phyloP scores from a whole-genome alignment of 2,113 vertebrate species.

The Clarias magur region DNA sequence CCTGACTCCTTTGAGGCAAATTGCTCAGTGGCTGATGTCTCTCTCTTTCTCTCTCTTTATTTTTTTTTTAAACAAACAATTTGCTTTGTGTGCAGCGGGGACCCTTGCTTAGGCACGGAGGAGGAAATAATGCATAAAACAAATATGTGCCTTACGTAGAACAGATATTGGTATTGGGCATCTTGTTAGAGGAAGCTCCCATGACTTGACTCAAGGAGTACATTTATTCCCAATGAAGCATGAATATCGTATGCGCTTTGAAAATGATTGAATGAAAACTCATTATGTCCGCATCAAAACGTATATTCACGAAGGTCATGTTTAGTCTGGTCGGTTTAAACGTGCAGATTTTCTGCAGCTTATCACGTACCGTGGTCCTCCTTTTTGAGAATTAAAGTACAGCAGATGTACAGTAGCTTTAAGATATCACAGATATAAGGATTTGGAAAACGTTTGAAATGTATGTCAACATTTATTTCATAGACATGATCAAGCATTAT shows the following conservation, averaged over 20 bases:
- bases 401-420: too few species aligned
- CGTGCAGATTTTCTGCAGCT: background rate
- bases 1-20: constrained; percentile 56
- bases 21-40: constrained; percentile 59
- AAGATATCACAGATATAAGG: background rate
- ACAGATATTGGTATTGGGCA: constrained; percentile 14
- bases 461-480: background rate
- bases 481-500: background rate
- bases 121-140: constrained; percentile 50
- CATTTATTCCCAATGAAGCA: background rate
- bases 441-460: background rate
- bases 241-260: background rate
- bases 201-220: background rate
- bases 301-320: background rate
- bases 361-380: background rate
- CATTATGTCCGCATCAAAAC: background rate
- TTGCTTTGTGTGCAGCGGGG: constrained; percentile 48
- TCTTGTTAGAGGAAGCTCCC: constrained; percentile 23
- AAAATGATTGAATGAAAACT: background rate
- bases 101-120: constrained; percentile 23
- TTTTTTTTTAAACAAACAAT: constrained; percentile 53
- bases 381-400: background rate
- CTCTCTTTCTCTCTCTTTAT: constrained; percentile 46
- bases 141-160: constrained; percentile 37
- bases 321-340: background rate